phyloP scores from a whole-genome alignment of 2,888 invertebrate species.

The Cheilosia scutellata region DNA sequence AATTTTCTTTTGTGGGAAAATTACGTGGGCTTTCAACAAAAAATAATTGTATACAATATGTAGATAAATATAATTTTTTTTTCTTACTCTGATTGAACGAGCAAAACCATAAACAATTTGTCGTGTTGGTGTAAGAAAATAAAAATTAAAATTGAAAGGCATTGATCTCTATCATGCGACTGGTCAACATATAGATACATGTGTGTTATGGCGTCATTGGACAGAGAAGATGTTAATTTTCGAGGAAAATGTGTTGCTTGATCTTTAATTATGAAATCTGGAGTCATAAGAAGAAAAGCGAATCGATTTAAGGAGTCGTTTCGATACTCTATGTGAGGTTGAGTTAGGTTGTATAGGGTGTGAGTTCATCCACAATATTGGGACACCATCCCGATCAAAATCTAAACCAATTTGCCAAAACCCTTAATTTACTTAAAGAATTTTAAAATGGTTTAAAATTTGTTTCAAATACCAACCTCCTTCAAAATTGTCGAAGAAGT shows the following conservation, averaged over 20 bases:
- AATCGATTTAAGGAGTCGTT: too few relatives aligned
- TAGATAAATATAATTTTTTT: background rate
- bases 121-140: conserved; percentile 6
- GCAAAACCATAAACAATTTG: conserved; percentile 38
- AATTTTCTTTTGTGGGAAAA: conserved; percentile 35
- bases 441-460: too few relatives aligned
- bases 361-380: too few relatives aligned
- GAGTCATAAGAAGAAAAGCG: too few relatives aligned
- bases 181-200: background rate
- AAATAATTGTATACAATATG: background rate
- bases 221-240: background rate
- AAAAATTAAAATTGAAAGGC: background rate
- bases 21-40: conserved; percentile 24
- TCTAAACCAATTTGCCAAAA: too few relatives aligned
- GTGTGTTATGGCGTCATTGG: conserved; percentile 8
- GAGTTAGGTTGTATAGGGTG: too few relatives aligned
- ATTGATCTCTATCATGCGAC: background rate
- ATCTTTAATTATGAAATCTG: too few relatives aligned
- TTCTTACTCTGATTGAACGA: background rate
- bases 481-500: too few relatives aligned
- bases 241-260: background rate
- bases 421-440: too few relatives aligned
- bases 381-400: too few relatives aligned
- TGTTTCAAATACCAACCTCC: too few relatives aligned
- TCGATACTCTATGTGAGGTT: too few relatives aligned